Base-by-base conservation (phyloP, 2,113 vertebrate genomes). In the Paraplagusia blochii region DNA sequence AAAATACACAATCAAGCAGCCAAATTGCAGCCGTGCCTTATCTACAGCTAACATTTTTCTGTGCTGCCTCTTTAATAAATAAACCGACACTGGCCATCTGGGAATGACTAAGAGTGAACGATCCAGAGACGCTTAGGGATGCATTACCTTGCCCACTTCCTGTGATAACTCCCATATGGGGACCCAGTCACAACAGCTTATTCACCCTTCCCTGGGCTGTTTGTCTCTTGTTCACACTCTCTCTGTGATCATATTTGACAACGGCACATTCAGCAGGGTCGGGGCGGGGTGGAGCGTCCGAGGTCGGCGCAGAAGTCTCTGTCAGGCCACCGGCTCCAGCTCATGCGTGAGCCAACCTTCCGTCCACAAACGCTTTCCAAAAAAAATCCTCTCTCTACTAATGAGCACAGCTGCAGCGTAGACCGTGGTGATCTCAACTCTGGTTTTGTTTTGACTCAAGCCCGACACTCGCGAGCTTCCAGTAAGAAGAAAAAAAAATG, bases 371-470 rank as follows among this genome's bases (percentile, higher is more conserved):
- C 60, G 69, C 15, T 40, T 33, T 49, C 60, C 64, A 72, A 72
- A 29, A 72, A 72, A 29, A 72, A 74, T 85, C 74, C 77, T 81
- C 72, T 69, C 52, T 42, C 63, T 49, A 56, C 78, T 89, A 89
- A 90, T 86, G 86, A 83, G 76, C 78, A 60, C 86, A 87, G 86
- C 85, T 88, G 88, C 74, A 77, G 78, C 78, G 84, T 58, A 58
- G 38, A 14, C 66, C 17, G 45, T 16, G 17, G 58, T 81, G 74
- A 86, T 79, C 83, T 84, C 79, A 77, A 67, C 84, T 66, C 59
- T 39, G 36, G 61, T 73, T 81, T 83, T 87, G 70, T 84, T 85
- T 66, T 77, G 82, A 84, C 76, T 84, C 75, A 61, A 49, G 47
- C 40, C 66, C 38, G 67, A 71, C 59, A 56, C 64, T 73, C 45